Base-by-base conservation (phyloP, 2,113 vertebrate species). In the Oxyruncus cristatus region DNA sequence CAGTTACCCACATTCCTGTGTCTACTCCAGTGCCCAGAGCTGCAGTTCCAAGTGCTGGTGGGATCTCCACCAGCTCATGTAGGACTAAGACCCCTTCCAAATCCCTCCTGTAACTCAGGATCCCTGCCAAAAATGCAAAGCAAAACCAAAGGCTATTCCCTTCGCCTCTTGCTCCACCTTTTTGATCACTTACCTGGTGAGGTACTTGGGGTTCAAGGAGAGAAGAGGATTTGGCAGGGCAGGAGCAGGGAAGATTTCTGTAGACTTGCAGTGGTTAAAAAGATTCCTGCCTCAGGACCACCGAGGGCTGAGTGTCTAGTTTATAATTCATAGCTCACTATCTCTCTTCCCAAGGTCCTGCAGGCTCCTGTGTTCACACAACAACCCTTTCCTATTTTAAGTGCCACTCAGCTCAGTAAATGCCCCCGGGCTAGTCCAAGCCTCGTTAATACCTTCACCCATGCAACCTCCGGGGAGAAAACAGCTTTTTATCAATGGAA, bases 401-500 rank as follows among this genome's bases (percentile, higher is more conserved):
- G 80, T 41, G 19, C 5, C 19, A 88, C 79, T 76, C 58, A 5
- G 82, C 53, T 86, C 92, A 80, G 93, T n/a, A 49, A 96, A 50
- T 74, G 65, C 59, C 87, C 74, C 74, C 53, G 39, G 52, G 75
- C 52, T 9, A 39, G 56, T 37, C 66, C 86, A 20, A 85, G 61
- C 89, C 79, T 71, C 33, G 65, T 89, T 94, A 93, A 89, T 74
- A 58, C 73, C 84, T 95, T 94, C 91, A 78, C 72, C 92, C 50
- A 7, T 27, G 59, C 52, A 63, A 81, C 90, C 86, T 55, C 53
- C 1, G 46, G 91, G 92, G 85, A 83, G 53, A 92, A 96, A 95
- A 96, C n/a, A 95, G 93, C 95, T 94, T 89, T 97, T 96, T 88
- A 93, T 95, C 94, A 98, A 97, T 91, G 81, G 96, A 98, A 97